Evolutionary conservation across 2,888 invertebrate species (phyloP).

Genomic region (Hydroisotoma schaefferi): DNA sequence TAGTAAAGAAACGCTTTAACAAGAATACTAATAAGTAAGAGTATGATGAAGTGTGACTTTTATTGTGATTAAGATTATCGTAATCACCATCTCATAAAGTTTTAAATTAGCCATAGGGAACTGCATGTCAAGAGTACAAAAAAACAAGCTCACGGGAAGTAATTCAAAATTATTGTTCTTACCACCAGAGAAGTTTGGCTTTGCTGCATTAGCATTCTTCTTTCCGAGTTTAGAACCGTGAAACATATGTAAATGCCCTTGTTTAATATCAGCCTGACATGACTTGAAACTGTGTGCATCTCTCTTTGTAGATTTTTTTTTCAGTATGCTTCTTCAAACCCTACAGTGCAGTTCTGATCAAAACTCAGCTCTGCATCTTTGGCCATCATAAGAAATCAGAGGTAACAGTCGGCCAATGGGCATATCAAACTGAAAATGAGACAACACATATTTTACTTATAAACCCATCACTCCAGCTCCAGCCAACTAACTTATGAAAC

Average conservation of each 20-base stretch:
- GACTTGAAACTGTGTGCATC: no score
- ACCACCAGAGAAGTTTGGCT: not conserved
- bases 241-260: no score
- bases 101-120: not conserved
- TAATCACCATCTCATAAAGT: conserved; percentile 2
- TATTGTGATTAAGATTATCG: conserved; percentile 5
- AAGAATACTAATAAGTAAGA: no score
- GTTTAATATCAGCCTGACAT: no score
- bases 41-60: conserved; percentile 5
- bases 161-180: not conserved
- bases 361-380: no score
- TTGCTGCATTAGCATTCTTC: no score
- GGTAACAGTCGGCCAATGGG: not conserved
- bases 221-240: no score
- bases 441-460: not conserved
- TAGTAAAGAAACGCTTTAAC: no score
- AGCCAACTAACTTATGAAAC: not conserved
- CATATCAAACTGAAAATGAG: not conserved
- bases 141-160: not conserved
- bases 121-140: not conserved
- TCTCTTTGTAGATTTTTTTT: no score
- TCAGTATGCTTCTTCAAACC: no score
- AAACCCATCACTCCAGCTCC: not conserved
- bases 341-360: no score
- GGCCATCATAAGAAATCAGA: no score